These are phyloP conservation scores for Venturia canescens DNA, from an alignment of 1,140 invertebrate genomes.

Conservation along the genomic window DNA sequence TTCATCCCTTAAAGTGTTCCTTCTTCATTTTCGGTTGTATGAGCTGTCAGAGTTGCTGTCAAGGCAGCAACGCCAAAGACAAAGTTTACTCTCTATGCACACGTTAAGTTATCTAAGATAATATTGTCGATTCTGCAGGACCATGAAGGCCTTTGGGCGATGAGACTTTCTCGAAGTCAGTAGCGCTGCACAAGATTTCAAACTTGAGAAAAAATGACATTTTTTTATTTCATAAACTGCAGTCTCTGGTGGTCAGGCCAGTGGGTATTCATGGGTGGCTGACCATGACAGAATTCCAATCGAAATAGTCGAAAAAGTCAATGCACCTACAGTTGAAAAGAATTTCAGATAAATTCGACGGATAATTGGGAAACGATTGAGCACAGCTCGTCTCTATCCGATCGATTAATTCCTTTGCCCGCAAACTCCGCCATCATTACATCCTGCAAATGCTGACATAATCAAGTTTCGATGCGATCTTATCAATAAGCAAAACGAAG, in stretches of 20 bases:
- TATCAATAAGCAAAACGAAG: not conserved
- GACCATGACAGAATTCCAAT: too few relatives aligned
- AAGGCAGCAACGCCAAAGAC: not conserved
- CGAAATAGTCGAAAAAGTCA: too few relatives aligned
- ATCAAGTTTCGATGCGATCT: constrained; percentile 18
- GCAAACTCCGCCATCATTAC: constrained; percentile 40
- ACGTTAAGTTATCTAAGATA: not conserved
- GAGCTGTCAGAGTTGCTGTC: constrained; percentile 1
- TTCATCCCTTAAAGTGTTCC: not conserved
- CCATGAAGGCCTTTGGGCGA: not conserved
- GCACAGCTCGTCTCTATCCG: constrained; percentile 55
- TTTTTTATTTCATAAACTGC: not conserved
- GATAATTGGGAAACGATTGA: constrained; percentile 38
- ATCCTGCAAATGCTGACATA: constrained; percentile 8
- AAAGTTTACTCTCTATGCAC: not conserved
- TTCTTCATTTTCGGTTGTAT: not conserved
- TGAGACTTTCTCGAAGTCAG: not conserved
- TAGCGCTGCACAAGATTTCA: not conserved
- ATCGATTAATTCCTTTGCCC: constrained; percentile 50
- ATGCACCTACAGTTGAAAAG: not conserved
- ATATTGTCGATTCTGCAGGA: not conserved
- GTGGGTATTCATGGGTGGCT: too few relatives aligned
- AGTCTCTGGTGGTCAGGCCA: not conserved
- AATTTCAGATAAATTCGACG: not conserved
- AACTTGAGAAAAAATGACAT: not conserved